Conservation (phyloP, 1,140 invertebrate genomes). For the Bradysia coprophila region DNA sequence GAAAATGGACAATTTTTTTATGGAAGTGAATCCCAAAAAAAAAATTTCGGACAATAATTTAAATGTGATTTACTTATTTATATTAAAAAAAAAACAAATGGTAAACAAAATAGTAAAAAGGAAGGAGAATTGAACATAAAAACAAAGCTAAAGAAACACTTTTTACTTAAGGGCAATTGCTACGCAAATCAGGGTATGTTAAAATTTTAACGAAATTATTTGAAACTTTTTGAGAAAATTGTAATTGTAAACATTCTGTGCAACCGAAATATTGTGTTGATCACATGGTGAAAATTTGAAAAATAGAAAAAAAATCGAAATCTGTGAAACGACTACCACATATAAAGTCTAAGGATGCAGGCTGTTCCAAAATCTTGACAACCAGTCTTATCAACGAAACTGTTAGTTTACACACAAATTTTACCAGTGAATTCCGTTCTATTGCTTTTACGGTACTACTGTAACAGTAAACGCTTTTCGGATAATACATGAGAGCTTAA, state of each 20-base stretch:
- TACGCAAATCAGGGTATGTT: slow-evolving; percentile 1
- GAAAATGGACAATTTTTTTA: background rate
- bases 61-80: slow-evolving; percentile 22
- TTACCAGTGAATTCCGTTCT: no score
- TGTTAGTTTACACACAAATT: no score
- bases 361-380: no score
- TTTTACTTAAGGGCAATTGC: background rate
- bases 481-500: no score
- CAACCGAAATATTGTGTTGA: no score
- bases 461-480: no score
- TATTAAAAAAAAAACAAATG: background rate
- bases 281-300: background rate
- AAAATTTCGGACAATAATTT: slow-evolving; percentile 26
- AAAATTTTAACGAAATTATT: background rate
- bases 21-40: background rate
- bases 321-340: no score
- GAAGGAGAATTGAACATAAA: background rate
- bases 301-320: background rate
- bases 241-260: background rate
- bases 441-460: no score
- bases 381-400: no score
- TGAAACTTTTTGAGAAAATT: background rate
- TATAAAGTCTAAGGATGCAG: no score
- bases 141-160: background rate
- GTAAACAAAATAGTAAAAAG: background rate